Conservation (phyloP, 1,140 invertebrate genomes). For the Ceratitis capitata region DNA sequence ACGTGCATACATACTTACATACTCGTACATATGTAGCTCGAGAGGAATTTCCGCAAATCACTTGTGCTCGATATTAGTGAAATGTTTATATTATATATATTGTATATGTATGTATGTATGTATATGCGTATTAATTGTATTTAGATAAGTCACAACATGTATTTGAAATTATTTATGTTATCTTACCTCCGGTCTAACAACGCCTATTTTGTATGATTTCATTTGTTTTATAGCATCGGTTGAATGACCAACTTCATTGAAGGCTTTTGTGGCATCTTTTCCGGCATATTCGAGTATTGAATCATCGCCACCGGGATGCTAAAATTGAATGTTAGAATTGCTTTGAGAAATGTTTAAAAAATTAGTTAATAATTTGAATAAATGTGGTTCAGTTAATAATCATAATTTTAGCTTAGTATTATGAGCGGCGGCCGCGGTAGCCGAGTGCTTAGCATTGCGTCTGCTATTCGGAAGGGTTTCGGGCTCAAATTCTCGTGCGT, state of each 20-base stretch:
- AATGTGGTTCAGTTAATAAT: too few relatives aligned
- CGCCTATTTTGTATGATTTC: slow-evolving; percentile 73
- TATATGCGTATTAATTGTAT: background rate
- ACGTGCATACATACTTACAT: too few relatives aligned
- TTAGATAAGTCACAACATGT: background rate
- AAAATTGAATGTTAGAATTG: slow-evolving; percentile 12
- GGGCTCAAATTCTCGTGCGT: too few relatives aligned
- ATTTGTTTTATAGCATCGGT: slow-evolving; percentile 70
- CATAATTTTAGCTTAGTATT: too few relatives aligned
- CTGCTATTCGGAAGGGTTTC: too few relatives aligned
- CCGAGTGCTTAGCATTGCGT: too few relatives aligned
- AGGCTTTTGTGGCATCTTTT: slow-evolving; percentile 71
- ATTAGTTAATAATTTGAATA: too few relatives aligned
- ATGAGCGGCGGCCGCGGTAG: too few relatives aligned
- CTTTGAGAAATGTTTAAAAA: too few relatives aligned
- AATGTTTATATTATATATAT: too few relatives aligned
- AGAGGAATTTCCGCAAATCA: background rate
- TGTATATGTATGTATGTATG: background rate
- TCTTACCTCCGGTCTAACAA: slow-evolving; percentile 58
- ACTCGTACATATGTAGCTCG: too few relatives aligned
- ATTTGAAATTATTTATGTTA: background rate
- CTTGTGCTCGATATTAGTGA: too few relatives aligned
- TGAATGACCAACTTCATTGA: slow-evolving; percentile 74
- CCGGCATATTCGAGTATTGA: slow-evolving; percentile 73
- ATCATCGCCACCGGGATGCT: slow-evolving; percentile 76